These are phyloP conservation scores for Sebastes hubbsi DNA, from an alignment of 2,797 vertebrate species.

Conservation along the genomic window DNA sequence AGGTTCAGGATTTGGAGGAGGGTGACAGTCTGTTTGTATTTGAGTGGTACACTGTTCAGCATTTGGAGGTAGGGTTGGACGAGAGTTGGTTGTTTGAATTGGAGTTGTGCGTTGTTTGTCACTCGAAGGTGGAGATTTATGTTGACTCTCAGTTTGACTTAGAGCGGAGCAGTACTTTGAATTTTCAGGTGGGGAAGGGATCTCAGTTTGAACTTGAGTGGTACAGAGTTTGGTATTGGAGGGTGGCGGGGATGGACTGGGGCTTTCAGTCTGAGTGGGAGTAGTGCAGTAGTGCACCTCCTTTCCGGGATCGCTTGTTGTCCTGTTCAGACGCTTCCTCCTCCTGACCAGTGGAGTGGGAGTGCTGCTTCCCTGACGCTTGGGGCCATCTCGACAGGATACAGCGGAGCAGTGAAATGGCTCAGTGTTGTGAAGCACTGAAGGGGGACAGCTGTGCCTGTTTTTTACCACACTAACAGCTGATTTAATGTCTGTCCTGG, in stretches of 20 bases:
- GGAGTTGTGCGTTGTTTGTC: constrained; percentile 57
- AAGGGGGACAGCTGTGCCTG: constrained; percentile 72
- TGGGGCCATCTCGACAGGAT: constrained; percentile 68
- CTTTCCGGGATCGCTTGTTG: constrained; percentile 82
- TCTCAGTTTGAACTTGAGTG: constrained; percentile 73
- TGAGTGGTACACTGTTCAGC: constrained; percentile 46
- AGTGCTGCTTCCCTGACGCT: constrained; percentile 75
- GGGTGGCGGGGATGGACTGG: constrained; percentile 40
- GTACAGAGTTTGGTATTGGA: constrained; percentile 62
- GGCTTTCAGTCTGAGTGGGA: constrained; percentile 75
- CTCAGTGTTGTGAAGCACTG: constrained; percentile 62
- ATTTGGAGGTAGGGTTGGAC: constrained; percentile 54
- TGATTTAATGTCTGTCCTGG: constrained; percentile 69
- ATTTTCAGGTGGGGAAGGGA: constrained; percentile 29
- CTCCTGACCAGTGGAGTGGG: constrained; percentile 67
- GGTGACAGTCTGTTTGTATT: constrained; percentile 48
- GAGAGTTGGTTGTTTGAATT: constrained; percentile 35
- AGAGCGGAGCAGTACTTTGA: constrained; percentile 65
- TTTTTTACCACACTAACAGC: constrained; percentile 62
- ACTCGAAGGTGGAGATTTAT: constrained; percentile 43
- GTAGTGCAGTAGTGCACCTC: constrained; percentile 76
- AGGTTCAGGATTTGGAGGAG: constrained; percentile 33
- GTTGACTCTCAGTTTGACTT: constrained; percentile 65
- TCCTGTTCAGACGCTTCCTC: constrained; percentile 75
- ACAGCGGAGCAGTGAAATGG: constrained; percentile 61